Conservation (phyloP, 2,113 vertebrate genomes). For the Alouatta palliata region DNA sequence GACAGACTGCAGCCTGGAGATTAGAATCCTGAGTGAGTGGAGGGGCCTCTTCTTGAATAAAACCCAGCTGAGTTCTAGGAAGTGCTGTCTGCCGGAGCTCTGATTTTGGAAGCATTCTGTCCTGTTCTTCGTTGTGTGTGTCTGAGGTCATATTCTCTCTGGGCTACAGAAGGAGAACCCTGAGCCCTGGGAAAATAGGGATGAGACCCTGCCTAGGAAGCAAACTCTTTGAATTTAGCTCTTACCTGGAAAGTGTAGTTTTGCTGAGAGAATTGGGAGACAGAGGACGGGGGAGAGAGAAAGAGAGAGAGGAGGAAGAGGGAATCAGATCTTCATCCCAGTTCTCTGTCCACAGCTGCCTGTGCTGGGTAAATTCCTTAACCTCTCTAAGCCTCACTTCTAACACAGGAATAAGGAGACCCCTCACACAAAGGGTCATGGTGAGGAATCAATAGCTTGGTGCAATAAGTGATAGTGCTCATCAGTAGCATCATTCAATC, state of each 20-base stretch:
- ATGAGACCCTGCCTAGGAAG: rapidly evolving
- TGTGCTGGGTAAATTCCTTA: not conserved
- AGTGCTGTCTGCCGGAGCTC: not conserved
- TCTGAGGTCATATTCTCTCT: not conserved
- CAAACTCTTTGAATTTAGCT: not conserved
- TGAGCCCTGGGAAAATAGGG: not conserved
- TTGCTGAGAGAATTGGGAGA: not conserved
- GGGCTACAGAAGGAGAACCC: not conserved
- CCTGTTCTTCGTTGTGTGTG: not conserved
- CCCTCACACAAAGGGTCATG: not conserved
- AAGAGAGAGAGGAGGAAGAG: not conserved
- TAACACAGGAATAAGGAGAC: not conserved
- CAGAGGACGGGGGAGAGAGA: not conserved
- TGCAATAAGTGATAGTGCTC: rapidly evolving
- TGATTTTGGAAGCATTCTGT: not conserved
- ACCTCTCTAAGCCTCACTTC: not conserved
- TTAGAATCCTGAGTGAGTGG: not conserved
- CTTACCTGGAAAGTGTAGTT: not conserved
- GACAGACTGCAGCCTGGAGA: not conserved
- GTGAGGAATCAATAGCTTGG: not conserved
- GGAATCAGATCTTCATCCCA: not conserved
- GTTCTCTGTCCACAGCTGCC: not conserved
- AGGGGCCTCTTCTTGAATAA: not conserved
- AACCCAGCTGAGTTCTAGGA: not conserved
- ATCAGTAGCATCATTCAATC: rapidly evolving